These are phyloP conservation scores for Thaumatotibia leucotreta DNA, from an alignment of 1,140 invertebrate species.

Conservation along the genomic window DNA sequence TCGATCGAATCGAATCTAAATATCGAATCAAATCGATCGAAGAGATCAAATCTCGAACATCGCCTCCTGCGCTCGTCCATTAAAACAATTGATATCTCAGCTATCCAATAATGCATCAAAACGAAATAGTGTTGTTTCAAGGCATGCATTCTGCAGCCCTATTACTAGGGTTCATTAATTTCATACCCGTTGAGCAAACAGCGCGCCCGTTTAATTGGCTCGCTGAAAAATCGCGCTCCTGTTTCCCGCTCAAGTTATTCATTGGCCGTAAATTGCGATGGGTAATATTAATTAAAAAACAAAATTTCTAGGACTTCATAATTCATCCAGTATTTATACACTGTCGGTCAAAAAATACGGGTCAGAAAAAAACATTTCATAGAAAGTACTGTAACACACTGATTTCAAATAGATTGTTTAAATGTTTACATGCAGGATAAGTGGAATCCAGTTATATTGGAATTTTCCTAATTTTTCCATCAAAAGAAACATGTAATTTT, in stretches of 20 bases:
- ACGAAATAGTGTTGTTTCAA: background rate
- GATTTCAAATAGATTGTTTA: too few species aligned
- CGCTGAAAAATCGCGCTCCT: conserved; percentile 59
- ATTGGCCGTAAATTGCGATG: conserved; percentile 41
- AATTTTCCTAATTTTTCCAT: too few species aligned
- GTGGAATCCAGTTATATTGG: too few species aligned
- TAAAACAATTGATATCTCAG: too few species aligned
- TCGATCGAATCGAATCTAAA: too few species aligned
- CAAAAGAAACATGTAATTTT: too few species aligned
- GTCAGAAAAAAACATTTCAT: background rate
- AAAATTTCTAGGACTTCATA: background rate
- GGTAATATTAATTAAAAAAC: conserved; percentile 31
- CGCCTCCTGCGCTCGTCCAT: too few species aligned
- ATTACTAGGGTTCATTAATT: conserved; percentile 45
- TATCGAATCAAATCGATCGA: too few species aligned
- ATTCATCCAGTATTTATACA: background rate
- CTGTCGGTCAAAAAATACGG: too few species aligned
- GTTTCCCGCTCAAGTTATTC: conserved; percentile 43
- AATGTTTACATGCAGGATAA: too few species aligned
- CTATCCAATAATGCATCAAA: background rate
- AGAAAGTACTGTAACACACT: background rate
- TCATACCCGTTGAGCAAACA: conserved; percentile 49
- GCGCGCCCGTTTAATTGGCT: conserved; percentile 61
- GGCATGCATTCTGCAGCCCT: background rate
- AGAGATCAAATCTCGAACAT: too few species aligned